Evolutionary conservation across 37 sponge, comb jelly and placozoan species (phyloP), one percentile per base, ranked within the genome.

Genomic region (Crambe crambe): DNA sequence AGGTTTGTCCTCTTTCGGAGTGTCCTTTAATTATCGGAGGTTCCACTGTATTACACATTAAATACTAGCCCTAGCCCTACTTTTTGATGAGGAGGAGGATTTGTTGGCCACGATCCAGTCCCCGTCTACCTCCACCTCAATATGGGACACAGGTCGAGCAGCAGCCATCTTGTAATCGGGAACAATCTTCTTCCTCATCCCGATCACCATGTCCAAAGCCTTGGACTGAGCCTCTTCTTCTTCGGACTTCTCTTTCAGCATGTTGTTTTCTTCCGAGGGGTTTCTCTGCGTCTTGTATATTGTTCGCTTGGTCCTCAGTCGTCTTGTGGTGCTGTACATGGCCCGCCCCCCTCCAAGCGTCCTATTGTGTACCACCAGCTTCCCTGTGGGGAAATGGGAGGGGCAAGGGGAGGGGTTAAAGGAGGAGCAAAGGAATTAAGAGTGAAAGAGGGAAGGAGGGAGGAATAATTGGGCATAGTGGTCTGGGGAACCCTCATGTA

Each of bases 141-240:
- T 58, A 23, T 58, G 59, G 2, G 20, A 58, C 2, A 58, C 21
- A 3, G 59, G 59, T 58, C 2, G 26, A 4, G 25, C 3, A 30
- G 34, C 5, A 30, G 67, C 77, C 42, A 27, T 36, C 3, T 3
- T 12, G n/a, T n/a, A n/a, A n/a, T n/a, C n/a, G n/a, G n/a, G n/a
- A n/a, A n/a, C n/a, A 29, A 29, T 21, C 34, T 31, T 30, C 43
- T 26, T 40, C 44, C 18, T 82, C 74, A 64, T 73, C 35, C 44
- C 27, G 54, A 73, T 9, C 30, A 73, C 36, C 8, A 63, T 27
- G 32, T 82, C 73, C 2, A 82, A 38, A 10, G 82, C 82, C 37
- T 64, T 82, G 36, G 73, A 35, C 56, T 82, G 65, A 27, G 82
- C 82, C 12, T 62, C 63, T 37, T 82, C 82, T 37, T 82, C 80